Base-by-base conservation (phyloP, 2,888 invertebrate species). In the Mimachlamys varia region DNA sequence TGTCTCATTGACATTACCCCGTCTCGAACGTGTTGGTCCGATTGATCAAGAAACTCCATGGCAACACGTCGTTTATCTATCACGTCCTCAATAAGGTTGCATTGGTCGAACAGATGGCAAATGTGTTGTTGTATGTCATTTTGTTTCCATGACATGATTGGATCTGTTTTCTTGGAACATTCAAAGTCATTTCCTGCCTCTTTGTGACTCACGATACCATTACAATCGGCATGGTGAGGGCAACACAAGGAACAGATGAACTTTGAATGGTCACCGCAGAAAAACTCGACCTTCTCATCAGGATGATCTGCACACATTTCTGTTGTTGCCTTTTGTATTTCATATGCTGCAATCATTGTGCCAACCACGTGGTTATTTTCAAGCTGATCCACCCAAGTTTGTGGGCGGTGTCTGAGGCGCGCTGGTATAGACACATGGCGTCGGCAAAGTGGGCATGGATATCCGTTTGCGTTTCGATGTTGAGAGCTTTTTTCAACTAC, bases 391-490 rank as follows among this genome's bases (percentile, higher is more conserved):
- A 87, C 90, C 91, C 91, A 91, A 4, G 44, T 50, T 88, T 89
- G 58, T 10, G 91, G 89, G 19, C 55, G 62, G n/a, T 49, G 53
- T 89, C 89, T 88, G 13, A 38, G 27, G 33, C 88, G 89, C 13
- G 58, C n/a, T 7, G 90, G 89, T 3, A 90, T 90, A 0, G 90
- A 89, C 10, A 91, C 89, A n/a, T 90, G 90, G 33, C 89, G 22
- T 88, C 91, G 87, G 50, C 91, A 91, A 17, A 91, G 22, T n/a
- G 91, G 91, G 76, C 91, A 91, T 10, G 88, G 88, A 33, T 89
- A 91, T 49, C 91, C 91, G 44, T 87, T 89, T 2, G 44, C n/a
- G 7, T 87, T 38, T 4, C 44, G 50, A 19, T 76, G 50, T 49
- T 88, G 87, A 0, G 89, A 38, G 37, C 90, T 87, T 15, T 53